Percentiles rank a stretch among this genome's conserved stretches.
Conservation (phyloP, 2,888 invertebrate genomes). For the Carabus problematicus region DNA sequence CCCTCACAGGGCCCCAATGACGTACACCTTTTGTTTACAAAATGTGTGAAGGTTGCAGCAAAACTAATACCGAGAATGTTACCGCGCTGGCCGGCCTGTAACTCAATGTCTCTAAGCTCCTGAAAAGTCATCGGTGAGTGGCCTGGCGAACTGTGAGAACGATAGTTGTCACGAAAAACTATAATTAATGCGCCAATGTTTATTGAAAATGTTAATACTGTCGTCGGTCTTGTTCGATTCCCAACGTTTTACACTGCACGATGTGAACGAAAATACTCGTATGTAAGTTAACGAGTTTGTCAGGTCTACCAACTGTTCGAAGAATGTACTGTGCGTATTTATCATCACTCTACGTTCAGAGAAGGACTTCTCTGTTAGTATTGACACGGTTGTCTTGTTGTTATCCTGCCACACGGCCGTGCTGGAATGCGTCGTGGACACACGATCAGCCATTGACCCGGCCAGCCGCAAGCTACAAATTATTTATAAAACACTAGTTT, state of each 20-base stretch:
- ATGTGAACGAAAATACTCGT: too few species aligned
- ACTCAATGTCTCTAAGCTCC: too few species aligned
- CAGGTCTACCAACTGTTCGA: conserved; percentile 30
- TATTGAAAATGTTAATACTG: too few species aligned
- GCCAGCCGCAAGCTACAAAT: background rate
- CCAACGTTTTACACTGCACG: too few species aligned
- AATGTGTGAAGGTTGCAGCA: conserved; percentile 18
- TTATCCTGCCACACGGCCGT: conserved; percentile 20
- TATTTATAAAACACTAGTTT: background rate
- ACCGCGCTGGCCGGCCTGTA: too few species aligned
- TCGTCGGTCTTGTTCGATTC: too few species aligned
- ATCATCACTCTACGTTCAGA: conserved; percentile 35
- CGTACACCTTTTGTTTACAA: conserved; percentile 36
- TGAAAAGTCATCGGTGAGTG: background rate
- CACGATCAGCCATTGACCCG: conserved; percentile 2
- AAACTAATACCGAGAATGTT: background rate
- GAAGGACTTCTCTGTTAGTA: conserved; percentile 15
- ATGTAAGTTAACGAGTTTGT: too few species aligned
- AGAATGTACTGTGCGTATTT: conserved; percentile 40
- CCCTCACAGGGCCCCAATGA: conserved; percentile 17
- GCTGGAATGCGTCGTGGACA: conserved; percentile 24
- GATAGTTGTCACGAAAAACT: background rate
- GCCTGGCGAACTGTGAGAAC: conserved; percentile 14
- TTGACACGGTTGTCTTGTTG: conserved; percentile 30
- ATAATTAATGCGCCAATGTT: background rate